phyloP scores from a whole-genome alignment of 2,797 vertebrate genomes.

The Mus minutoides region DNA sequence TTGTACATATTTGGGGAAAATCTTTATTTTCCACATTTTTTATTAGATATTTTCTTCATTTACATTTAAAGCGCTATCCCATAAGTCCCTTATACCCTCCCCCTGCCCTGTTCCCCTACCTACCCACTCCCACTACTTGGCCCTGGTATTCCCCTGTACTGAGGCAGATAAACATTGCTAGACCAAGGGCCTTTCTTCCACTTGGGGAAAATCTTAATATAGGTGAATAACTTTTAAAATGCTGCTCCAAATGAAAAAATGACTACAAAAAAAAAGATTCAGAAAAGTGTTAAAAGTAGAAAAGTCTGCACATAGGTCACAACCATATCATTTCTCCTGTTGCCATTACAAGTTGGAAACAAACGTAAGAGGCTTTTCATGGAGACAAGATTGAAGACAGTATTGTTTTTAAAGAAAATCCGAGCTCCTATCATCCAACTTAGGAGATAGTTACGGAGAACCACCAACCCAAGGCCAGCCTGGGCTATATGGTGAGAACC shows the following conservation, averaged over 20 bases:
- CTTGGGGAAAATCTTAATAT: too few species aligned
- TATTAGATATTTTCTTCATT: too few species aligned
- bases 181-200: too few species aligned
- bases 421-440: background rate
- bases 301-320: background rate
- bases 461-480: background rate
- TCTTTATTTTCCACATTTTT: too few species aligned
- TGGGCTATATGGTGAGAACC: background rate
- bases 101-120: too few species aligned
- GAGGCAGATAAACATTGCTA: too few species aligned
- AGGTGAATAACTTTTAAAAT: too few species aligned
- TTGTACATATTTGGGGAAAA: constrained; percentile 40
- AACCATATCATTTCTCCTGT: background rate
- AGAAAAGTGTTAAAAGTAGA: constrained; percentile 26
- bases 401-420: constrained; percentile 14
- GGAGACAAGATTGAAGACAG: background rate
- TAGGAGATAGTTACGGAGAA: background rate
- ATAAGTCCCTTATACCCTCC: too few species aligned
- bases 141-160: too few species aligned
- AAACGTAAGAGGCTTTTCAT: background rate
- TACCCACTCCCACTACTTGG: too few species aligned
- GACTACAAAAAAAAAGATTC: background rate
- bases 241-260: background rate
- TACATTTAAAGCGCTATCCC: too few species aligned
- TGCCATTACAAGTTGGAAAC: background rate